Evolutionary conservation across 2,888 invertebrate genomes (phyloP).

Genomic region (Abscondita cerata): DNA sequence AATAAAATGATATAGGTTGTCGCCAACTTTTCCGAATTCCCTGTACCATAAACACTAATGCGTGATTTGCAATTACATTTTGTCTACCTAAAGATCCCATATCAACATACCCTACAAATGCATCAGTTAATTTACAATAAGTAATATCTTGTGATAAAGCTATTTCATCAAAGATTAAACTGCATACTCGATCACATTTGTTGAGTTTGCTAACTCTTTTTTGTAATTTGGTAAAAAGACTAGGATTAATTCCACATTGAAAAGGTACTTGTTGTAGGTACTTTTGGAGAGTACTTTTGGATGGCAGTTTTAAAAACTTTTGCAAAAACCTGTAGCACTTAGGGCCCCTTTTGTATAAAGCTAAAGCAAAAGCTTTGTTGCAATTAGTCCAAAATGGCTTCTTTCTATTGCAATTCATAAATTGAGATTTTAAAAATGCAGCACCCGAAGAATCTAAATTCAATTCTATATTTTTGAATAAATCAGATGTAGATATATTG

Average conservation of each 20-base stretch:
- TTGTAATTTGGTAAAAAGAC: background rate
- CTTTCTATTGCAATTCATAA: background rate
- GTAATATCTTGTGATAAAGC: constrained; percentile 13
- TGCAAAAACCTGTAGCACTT: background rate
- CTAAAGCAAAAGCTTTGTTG: background rate
- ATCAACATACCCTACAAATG: constrained; percentile 18
- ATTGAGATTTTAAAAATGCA: background rate
- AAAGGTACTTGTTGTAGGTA: background rate
- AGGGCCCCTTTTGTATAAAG: background rate
- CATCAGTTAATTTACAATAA: constrained; percentile 11
- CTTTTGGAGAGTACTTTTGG: background rate
- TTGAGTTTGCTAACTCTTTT: background rate
- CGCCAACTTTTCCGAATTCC: too few species aligned
- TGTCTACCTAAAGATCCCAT: too few species aligned
- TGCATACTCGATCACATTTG: constrained; percentile 9
- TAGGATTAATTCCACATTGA: background rate
- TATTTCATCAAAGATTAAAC: constrained; percentile 34
- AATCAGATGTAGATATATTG: too few species aligned
- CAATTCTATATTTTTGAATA: too few species aligned
- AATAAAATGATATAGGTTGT: too few species aligned
- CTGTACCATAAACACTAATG: too few species aligned
- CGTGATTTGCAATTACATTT: background rate
- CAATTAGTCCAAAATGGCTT: background rate
- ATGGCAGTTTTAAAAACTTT: background rate
- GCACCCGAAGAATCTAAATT: background rate